Base-by-base conservation (phyloP, 1,140 invertebrate genomes). In the Notospermus geniculatus region DNA sequence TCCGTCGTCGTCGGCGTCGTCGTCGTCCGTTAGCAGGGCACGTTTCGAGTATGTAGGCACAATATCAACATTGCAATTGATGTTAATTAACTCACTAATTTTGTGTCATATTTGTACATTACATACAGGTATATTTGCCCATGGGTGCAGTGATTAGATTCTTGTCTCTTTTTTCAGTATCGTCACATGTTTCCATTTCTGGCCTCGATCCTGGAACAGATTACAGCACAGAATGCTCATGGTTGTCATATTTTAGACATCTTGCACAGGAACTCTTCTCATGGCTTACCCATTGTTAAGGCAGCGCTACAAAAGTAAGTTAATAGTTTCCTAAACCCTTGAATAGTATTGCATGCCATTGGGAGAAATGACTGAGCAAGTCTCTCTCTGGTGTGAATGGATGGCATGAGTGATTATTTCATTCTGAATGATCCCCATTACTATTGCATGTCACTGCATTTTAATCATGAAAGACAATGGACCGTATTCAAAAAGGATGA, bases 221-320 rank as follows among this genome's bases (percentile, higher is more conserved):
- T 80, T n/a, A 61, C 65, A n/a, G 64, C 66, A 19, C 71, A 76
- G 41, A 71, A 79, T 77, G 76, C 73, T 39, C 76, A 80, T 73
- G 82, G 82, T 17, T 83, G 81, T 67, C 75, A 80, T 55, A 77
- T 83, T 29, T 64, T 83, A 39, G 82, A 83, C 59, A 71, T 81
- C 41, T 32, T 83, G 2, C 74, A 82, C 67, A 80, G 73, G 45
- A 69, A 77, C 55, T 68, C 74, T 2, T 66, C 68, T 0, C 74
- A 71, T 71, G 82, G 80, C 29, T 65, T 79, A 36, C 75, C 75
- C 39, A 43, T 66, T 30, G 75, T 82, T 15, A 78, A 78, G 65
- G 62, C 70, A 57, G 72, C 74, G 39, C 66, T 82, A 56, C 75
- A 76, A 28, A 75, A 74, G 78, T 80, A 72, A 71, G 64, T 68